These are phyloP conservation scores for Anolis carolinensis DNA, from an alignment of 2,113 vertebrate species.

Conservation along the genomic window DNA sequence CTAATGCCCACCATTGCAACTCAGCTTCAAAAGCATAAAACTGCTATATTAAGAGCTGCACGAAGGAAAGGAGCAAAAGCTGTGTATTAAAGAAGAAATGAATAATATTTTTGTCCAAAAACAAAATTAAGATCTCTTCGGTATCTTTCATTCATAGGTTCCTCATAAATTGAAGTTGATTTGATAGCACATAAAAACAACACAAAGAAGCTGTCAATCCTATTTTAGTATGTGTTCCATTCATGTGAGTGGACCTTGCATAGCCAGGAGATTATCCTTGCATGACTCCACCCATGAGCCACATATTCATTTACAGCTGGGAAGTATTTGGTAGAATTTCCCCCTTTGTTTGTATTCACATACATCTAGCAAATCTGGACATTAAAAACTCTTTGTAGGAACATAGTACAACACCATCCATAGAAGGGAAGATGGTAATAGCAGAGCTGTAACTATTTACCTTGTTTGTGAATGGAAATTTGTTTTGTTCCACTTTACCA, in stretches of 20 bases:
- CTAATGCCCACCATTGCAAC: neutral
- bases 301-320: conserved; percentile 14
- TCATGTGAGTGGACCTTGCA: neutral
- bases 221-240: neutral
- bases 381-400: neutral
- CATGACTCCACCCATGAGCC: conserved; percentile 34
- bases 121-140: too few species aligned
- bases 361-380: neutral
- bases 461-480: conserved; percentile 87
- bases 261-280: neutral
- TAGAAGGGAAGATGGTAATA: neutral
- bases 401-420: neutral
- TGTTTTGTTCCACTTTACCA: conserved; percentile 82
- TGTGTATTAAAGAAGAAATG: neutral
- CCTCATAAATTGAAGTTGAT: too few species aligned
- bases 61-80: neutral
- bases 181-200: too few species aligned
- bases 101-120: neutral
- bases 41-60: too few species aligned
- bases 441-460: conserved; percentile 68
- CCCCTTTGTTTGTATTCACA: neutral
- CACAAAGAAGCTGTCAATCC: neutral
- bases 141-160: too few species aligned
- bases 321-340: neutral
- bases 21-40: neutral